phyloP scores from a whole-genome alignment of 37 sponge, comb jelly and placozoan genomes.

The Oscarella lobularis region DNA sequence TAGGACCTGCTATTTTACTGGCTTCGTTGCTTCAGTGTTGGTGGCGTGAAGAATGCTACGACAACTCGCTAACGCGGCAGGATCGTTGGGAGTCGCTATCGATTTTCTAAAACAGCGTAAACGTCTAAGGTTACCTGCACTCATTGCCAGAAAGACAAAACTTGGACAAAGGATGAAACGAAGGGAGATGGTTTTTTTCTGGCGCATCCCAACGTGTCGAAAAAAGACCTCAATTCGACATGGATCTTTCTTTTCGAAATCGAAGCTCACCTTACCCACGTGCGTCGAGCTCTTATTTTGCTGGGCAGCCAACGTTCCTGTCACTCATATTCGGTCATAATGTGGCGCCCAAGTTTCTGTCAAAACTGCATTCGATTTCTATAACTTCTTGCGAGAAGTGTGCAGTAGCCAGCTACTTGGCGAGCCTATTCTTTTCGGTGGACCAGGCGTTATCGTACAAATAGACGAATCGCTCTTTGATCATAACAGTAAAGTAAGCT shows the following conservation, averaged over 20 bases:
- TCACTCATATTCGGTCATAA: constrained; percentile 1
- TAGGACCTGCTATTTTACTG: too few species aligned
- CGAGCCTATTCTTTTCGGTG: constrained; percentile 11
- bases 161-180: too few species aligned
- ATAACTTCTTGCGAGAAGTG: constrained; percentile 32
- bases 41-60: too few species aligned
- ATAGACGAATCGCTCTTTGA: constrained; percentile 36
- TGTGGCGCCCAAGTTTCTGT: constrained; percentile 20
- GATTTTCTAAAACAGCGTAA: too few species aligned
- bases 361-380: constrained; percentile 27
- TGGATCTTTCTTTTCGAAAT: constrained; percentile 33
- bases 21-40: too few species aligned
- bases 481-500: constrained; percentile 31
- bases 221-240: constrained; percentile 21
- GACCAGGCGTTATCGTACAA: constrained; percentile 24
- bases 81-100: too few species aligned
- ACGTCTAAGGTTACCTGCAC: too few species aligned
- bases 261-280: constrained; percentile 30
- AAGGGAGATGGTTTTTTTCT: too few species aligned
- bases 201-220: too few species aligned
- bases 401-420: constrained; percentile 14
- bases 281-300: constrained; percentile 32
- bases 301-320: constrained; percentile 32
- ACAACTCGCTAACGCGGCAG: too few species aligned
- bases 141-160: too few species aligned